Base-by-base conservation (phyloP, 1,140 invertebrate genomes). In the Manduca sexta region DNA sequence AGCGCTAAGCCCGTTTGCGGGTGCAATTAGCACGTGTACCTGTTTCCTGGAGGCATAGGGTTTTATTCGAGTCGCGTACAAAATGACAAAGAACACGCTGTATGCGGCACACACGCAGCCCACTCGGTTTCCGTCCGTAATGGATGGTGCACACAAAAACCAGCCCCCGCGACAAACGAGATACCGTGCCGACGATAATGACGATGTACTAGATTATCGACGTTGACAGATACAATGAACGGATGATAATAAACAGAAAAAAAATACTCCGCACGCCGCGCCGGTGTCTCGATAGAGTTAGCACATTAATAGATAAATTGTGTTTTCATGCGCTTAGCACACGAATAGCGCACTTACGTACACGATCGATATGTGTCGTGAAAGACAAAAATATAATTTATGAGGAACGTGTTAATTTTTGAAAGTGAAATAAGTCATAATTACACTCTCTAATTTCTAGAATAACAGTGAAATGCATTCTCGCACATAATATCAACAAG, bases 41-140 rank as follows among this genome's bases (percentile, higher is more conserved):
- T 57, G 47, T 45, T 74, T 69, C 64, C 66, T 60, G 61, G 45
- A 62, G 21, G 10, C 31, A 18, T n/a, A n/a, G 66, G 65, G 64
- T 60, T 62, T 60, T 64, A 72, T 72, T 73, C 58, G 67, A 52
- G 52, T 11, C 39, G 42, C 37, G 40, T 48, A 46, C 61, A 65
- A 67, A 64, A 54, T 50, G 56, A 52, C 55, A 66, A 60, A 57
- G 42, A 49, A 15, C 45, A 49, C 0, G 12, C 15, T 33, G 44
- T 49, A 43, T 49, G 53, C 45, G 46, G 50, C 34, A 17, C 12
- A 35, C 40, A 55, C 44, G 49, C 46, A 64, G 52, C 40, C 54
- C 60, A 58, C 62, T 60, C 56, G 45, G 64, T 67, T 79, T 75
- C 75, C 70, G 70, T 55, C 53, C 48, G 49, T 64, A 61, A 70